phyloP scores from a whole-genome alignment of 2,888 invertebrate genomes.

The Tricholauxania praeusta region DNA sequence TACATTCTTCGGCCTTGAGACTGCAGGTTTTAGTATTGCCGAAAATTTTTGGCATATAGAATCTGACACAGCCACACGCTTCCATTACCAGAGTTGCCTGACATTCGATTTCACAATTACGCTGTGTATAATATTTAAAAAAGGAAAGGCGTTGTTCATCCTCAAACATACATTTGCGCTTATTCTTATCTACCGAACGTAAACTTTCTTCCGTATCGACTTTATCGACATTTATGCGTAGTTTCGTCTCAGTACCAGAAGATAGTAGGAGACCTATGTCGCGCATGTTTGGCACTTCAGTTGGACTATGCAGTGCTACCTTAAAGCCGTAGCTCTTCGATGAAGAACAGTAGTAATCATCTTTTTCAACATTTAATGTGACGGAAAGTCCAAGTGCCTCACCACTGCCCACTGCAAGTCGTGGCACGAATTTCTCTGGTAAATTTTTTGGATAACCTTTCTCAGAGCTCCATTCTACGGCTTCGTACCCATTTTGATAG shows the following conservation, averaged over 20 bases:
- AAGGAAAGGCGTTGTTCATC: conserved; percentile 76
- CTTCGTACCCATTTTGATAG: conserved; percentile 23
- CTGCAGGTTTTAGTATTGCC: conserved; percentile 76
- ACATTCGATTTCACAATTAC: conserved; percentile 82
- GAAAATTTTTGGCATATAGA: conserved; percentile 70
- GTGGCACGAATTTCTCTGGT: conserved; percentile 71
- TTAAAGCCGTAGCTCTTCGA: conserved; percentile 70
- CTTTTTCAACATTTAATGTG: conserved; percentile 75
- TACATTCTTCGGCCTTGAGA: conserved; percentile 69
- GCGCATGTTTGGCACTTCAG: conserved; percentile 40
- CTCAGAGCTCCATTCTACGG: conserved; percentile 79
- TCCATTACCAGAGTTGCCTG: conserved; percentile 75
- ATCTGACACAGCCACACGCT: conserved; percentile 51
- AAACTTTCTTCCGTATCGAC: conserved; percentile 45
- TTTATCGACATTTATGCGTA: conserved; percentile 47
- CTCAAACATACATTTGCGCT: conserved; percentile 77
- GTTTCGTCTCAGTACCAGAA: conserved; percentile 48
- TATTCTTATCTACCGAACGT: conserved; percentile 40
- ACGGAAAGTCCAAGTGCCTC: conserved; percentile 77
- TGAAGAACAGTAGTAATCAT: conserved; percentile 82
- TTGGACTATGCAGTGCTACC: conserved; percentile 46
- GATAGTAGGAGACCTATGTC: conserved; percentile 34
- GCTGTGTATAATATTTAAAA: conserved; percentile 76
- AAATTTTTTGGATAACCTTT: conserved; percentile 73
- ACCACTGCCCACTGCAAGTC: conserved; percentile 70